Conservation (phyloP, 2,888 invertebrate genomes). For the Drosophila robusta region DNA sequence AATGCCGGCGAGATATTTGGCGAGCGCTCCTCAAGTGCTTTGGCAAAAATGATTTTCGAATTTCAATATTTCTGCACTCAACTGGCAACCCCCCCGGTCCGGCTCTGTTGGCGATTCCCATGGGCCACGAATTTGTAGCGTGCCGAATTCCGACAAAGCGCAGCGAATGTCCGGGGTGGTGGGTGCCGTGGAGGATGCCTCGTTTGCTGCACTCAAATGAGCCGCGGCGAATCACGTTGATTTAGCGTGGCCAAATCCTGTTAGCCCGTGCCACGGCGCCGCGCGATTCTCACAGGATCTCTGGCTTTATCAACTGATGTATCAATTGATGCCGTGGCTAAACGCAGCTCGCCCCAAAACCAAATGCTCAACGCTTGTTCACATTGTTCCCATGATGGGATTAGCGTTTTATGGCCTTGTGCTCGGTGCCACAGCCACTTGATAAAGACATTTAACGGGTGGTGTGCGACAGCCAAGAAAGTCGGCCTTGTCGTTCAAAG, state of each 20-base stretch:
- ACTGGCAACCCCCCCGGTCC: conserved; percentile 53
- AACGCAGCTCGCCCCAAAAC: conserved; percentile 40
- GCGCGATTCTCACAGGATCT: conserved; percentile 74
- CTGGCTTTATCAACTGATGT: conserved; percentile 70
- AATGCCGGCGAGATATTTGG: conserved; percentile 20
- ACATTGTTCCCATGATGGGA: conserved; percentile 81
- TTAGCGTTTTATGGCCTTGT: conserved; percentile 78
- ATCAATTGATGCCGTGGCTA: conserved; percentile 75
- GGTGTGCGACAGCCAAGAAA: conserved; percentile 19
- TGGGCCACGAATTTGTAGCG: conserved; percentile 73
- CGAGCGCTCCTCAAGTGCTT: conserved; percentile 60
- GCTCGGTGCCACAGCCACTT: conserved; percentile 70
- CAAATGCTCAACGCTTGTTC: conserved; percentile 38
- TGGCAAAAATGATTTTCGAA: conserved; percentile 76
- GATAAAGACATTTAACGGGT: conserved; percentile 67
- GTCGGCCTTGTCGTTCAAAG: conserved; percentile 11
- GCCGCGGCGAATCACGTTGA: conserved; percentile 82
- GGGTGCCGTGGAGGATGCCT: conserved; percentile 43
- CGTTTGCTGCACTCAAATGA: conserved; percentile 79
- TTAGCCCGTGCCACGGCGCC: conserved; percentile 73
- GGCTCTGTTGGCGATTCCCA: conserved; percentile 68
- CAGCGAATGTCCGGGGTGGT: conserved; percentile 82
- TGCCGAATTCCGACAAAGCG: conserved; percentile 84
- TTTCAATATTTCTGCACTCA: conserved; percentile 73
- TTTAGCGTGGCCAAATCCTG: conserved; percentile 82